phyloP scores from a whole-genome alignment of 1,140 invertebrate species.

The Samia ricini region DNA sequence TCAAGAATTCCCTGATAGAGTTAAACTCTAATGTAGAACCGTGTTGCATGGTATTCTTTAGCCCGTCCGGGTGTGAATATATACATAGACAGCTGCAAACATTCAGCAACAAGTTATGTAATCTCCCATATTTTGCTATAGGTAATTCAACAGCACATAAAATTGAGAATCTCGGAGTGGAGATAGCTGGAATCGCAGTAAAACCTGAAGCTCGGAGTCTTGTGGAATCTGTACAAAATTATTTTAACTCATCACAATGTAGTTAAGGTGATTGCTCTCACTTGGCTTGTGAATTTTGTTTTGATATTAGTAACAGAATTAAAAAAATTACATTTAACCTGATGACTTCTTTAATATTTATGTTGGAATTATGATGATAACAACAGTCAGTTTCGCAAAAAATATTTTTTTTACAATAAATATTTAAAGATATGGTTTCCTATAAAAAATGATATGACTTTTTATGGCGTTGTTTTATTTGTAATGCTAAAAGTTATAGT shows the following conservation, averaged over 20 bases:
- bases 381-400: too few relatives aligned
- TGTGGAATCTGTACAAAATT: constrained; percentile 50
- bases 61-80: constrained; percentile 76
- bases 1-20: constrained; percentile 64
- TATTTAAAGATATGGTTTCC: too few relatives aligned
- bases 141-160: constrained; percentile 67
- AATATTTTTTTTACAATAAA: too few relatives aligned
- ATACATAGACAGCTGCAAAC: constrained; percentile 62
- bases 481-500: too few relatives aligned
- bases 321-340: too few relatives aligned
- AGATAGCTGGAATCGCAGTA: constrained; percentile 56
- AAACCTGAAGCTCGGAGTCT: constrained; percentile 55
- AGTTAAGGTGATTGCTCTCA: constrained; percentile 16
- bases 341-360: too few relatives aligned
- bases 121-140: constrained; percentile 64
- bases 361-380: too few relatives aligned
- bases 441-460: too few relatives aligned
- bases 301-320: too few relatives aligned
- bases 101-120: constrained; percentile 51
- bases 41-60: constrained; percentile 77
- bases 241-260: constrained; percentile 35
- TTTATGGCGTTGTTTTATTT: too few relatives aligned
- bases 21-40: constrained; percentile 47
- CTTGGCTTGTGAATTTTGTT: not conserved
- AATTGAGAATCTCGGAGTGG: constrained; percentile 62